Percentiles rank a stretch among this genome's conserved stretches.
Conservation (phyloP, 2,113 vertebrate species). For the Zosterops hypoxanthus region DNA sequence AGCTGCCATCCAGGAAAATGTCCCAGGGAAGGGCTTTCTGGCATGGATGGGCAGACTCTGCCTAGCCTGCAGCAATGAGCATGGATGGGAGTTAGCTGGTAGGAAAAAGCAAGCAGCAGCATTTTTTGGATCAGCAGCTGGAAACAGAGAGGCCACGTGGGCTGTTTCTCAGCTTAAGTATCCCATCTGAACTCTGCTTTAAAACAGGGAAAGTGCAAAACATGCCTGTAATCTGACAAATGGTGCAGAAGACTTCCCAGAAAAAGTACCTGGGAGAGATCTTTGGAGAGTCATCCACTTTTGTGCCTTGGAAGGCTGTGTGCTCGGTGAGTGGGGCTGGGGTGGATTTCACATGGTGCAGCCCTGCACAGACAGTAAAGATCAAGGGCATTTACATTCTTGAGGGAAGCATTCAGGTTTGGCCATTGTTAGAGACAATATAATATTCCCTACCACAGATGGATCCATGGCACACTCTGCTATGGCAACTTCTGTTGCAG, state of each 20-base stretch:
- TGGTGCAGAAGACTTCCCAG: background rate
- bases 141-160: background rate
- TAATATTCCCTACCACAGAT: background rate
- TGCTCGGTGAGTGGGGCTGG: background rate
- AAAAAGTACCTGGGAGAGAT: background rate
- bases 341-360: background rate
- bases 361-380: background rate
- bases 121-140: background rate
- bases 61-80: background rate
- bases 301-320: background rate
- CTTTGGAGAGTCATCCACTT: background rate
- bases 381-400: background rate
- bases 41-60: accelerated
- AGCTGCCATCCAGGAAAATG: background rate
- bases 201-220: background rate
- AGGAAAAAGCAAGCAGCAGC: conserved; percentile 5
- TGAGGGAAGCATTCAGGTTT: background rate
- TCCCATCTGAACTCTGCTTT: background rate
- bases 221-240: background rate
- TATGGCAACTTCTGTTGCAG: background rate
- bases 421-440: background rate
- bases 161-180: background rate
- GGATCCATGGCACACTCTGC: background rate
- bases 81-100: background rate
- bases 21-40: background rate